Evolutionary conservation across 2,888 invertebrate species (phyloP), one percentile per base, ranked within the genome.

Genomic region (Parthenolecanium corni): DNA sequence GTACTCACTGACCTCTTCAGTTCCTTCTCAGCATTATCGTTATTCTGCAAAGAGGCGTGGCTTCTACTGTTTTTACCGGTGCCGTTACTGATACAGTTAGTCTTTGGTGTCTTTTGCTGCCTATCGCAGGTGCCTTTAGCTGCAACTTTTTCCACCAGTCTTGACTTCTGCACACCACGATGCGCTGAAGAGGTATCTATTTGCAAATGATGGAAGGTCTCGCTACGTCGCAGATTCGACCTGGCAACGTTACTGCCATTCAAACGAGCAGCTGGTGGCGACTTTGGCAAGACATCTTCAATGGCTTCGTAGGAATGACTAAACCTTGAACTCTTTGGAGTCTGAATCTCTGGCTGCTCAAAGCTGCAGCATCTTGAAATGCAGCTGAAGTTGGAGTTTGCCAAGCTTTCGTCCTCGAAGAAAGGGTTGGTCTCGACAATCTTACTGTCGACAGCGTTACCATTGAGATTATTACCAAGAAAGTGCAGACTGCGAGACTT

Each of bases 401-500:
- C 85, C 20, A 69, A 71, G 44, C 61, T 61, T 38, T 72, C 71
- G 49, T 74, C 73, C 24, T 71, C 68, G 56, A 73, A 72, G 52
- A 68, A 67, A 11, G 68, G 66, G 51, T 68, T 69, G 31, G 66
- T 66, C 38, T 67, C 68, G 16, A 72, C 71, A 61, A 72, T 70
- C 14, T 70, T 70, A n/a, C n/a, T n/a, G n/a, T n/a, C n/a, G n/a
- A n/a, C n/a, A 20, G 31, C 31, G 31, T 31, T 31, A 9, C 9
- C 9, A 9, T 31, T 31, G 9, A 9, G 4, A 9, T 31, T 31
- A 9, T 31, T 31, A 31, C 72, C 80, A 49, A 81, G 77, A 69
- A 83, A 82, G 16, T 61, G 61, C 56, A 86, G 73, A 62, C 85
- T 86, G 64, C 83, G 80, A 0, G 85, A 79, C 72, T 85, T 83